Conservation (phyloP, 2,888 invertebrate genomes). For the Alentia gelatinosa region DNA sequence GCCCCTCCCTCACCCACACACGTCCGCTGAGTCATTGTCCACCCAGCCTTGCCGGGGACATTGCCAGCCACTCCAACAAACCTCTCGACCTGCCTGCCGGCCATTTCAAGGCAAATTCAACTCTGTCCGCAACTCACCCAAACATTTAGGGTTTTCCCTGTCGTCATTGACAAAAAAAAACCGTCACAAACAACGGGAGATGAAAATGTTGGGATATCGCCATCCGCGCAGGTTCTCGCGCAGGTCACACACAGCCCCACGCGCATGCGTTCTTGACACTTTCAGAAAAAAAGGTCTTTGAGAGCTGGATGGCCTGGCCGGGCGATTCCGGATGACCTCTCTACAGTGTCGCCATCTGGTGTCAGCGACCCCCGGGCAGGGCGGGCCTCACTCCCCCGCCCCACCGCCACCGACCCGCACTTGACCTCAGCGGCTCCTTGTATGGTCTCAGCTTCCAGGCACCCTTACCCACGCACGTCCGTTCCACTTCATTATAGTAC, state of each 20-base stretch:
- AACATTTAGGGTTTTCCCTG: too few relatives aligned
- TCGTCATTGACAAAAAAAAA: too few relatives aligned
- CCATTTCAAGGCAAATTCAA: too few relatives aligned
- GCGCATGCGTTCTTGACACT: not conserved
- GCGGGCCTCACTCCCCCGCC: not conserved
- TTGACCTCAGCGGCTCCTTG: constrained; percentile 35
- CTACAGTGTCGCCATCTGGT: not conserved
- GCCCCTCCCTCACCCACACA: not conserved
- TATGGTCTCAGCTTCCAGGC: not conserved
- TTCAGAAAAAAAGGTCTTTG: too few relatives aligned
- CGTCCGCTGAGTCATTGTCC: not conserved
- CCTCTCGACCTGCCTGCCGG: too few relatives aligned
- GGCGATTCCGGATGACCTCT: not conserved
- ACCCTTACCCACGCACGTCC: not conserved
- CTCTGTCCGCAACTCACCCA: too few relatives aligned
- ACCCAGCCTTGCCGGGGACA: not conserved
- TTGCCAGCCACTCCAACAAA: not conserved
- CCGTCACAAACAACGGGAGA: too few relatives aligned
- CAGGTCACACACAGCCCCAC: not conserved
- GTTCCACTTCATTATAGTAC: not conserved
- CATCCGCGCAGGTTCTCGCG: not conserved
- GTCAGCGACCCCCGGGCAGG: not conserved
- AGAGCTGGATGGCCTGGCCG: not conserved
- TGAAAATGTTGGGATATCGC: too few relatives aligned
- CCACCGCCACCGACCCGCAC: not conserved